These are phyloP conservation scores for Ostrea edulis DNA, from an alignment of 1,140 invertebrate genomes.

Conservation along the genomic window DNA sequence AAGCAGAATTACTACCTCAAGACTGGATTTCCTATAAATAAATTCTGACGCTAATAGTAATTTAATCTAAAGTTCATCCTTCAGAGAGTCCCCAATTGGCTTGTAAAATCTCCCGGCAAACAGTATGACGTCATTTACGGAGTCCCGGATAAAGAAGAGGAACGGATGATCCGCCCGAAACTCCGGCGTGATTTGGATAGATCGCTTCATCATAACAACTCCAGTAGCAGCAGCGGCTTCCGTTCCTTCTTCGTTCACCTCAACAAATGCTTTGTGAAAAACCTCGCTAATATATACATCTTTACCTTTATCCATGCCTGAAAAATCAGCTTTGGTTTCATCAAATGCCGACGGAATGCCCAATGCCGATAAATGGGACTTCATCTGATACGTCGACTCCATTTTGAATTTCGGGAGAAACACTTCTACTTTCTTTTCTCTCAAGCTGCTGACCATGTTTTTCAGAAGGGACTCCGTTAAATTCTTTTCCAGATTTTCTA, in stretches of 20 bases:
- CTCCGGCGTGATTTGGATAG: background rate
- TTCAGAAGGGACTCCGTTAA: conserved; percentile 24
- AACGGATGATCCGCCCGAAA: conserved; percentile 11
- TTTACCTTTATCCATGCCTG: conserved; percentile 63
- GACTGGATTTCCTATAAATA: too few species aligned
- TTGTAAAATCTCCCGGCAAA: background rate
- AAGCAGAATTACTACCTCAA: too few species aligned
- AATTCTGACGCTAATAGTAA: too few species aligned
- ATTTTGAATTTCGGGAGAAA: conserved; percentile 74
- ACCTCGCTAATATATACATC: conserved; percentile 72
- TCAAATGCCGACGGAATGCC: conserved; percentile 64
- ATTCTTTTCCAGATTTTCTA: conserved; percentile 63
- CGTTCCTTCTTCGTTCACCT: conserved; percentile 79
- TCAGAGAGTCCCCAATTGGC: background rate
- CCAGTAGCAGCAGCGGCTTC: conserved; percentile 68
- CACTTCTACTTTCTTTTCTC: conserved; percentile 58
- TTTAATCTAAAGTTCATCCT: too few species aligned
- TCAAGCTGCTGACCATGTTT: conserved; percentile 3
- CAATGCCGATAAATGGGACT: conserved; percentile 76
- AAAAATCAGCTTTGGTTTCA: conserved; percentile 61
- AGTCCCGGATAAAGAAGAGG: background rate
- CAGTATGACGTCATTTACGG: background rate
- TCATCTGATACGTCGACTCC: conserved; percentile 65
- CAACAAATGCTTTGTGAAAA: conserved; percentile 81
- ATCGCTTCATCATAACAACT: background rate